phyloP scores from a whole-genome alignment of 2,797 vertebrate genomes.

The Fistularia commersonii region DNA sequence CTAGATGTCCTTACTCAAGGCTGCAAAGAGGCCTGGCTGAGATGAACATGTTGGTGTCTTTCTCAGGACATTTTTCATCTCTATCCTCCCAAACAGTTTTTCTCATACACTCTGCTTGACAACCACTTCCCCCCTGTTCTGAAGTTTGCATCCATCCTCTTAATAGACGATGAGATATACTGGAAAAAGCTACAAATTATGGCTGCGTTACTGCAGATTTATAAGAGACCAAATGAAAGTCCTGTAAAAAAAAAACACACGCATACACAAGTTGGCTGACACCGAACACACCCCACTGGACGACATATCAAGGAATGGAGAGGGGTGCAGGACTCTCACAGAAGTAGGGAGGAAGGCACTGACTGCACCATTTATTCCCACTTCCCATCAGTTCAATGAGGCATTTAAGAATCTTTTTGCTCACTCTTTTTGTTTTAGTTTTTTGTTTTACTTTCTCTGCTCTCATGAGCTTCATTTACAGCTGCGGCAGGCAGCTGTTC shows the following conservation, averaged over 20 bases:
- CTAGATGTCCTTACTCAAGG: slow-evolving; percentile 59
- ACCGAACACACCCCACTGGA: no score
- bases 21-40: slow-evolving; percentile 28
- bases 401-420: no score
- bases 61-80: slow-evolving; percentile 20
- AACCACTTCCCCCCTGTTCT: slow-evolving; percentile 29
- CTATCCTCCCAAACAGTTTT: slow-evolving; percentile 26
- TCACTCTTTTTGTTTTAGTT: no score
- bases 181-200: slow-evolving; percentile 42
- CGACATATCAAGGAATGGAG: no score
- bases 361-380: no score
- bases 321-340: no score
- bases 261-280: no score
- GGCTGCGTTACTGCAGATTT: background rate
- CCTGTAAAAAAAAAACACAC: no score
- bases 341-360: no score
- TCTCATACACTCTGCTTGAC: slow-evolving; percentile 49
- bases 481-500: background rate
- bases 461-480: background rate
- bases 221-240: no score
- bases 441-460: no score
- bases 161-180: slow-evolving; percentile 20
- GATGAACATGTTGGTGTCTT: slow-evolving; percentile 29
- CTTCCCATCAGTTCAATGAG: no score
- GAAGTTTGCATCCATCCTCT: slow-evolving; percentile 29